Percentiles rank a stretch among this genome's conserved stretches.
Conservation (phyloP, 1,140 invertebrate species). For the Mactra quadrangularis region DNA sequence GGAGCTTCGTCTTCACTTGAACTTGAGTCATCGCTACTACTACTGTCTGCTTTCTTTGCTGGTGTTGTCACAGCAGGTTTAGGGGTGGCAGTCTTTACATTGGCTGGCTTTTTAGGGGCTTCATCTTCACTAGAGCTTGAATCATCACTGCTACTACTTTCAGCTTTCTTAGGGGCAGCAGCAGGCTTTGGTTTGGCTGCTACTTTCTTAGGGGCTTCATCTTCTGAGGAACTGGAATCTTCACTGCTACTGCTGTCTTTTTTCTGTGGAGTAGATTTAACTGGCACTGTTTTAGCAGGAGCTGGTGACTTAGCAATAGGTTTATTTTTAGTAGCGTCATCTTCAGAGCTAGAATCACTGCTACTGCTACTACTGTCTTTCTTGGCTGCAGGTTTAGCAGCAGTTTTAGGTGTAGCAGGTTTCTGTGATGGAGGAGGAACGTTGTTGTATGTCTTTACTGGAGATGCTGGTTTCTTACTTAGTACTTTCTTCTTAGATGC, state of each 20-base stretch:
- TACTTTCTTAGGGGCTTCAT: slow-evolving; percentile 49
- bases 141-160: slow-evolving; percentile 52
- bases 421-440: slow-evolving; percentile 55
- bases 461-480: slow-evolving; percentile 45
- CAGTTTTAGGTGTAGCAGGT: neutral
- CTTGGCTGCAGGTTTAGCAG: slow-evolving; percentile 12
- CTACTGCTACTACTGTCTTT: slow-evolving; percentile 38
- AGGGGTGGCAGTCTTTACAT: slow-evolving; percentile 34
- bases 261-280: slow-evolving; percentile 45
- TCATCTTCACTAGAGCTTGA: slow-evolving; percentile 63
- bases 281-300: slow-evolving; percentile 3
- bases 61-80: slow-evolving; percentile 49
- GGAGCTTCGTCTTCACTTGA: slow-evolving; percentile 54
- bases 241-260: slow-evolving; percentile 58
- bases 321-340: slow-evolving; percentile 47
- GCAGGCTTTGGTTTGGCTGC: slow-evolving; percentile 16
- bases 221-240: slow-evolving; percentile 60
- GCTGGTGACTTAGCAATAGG: slow-evolving; percentile 34
- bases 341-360: slow-evolving; percentile 57
- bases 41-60: slow-evolving; percentile 24
- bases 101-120: slow-evolving; percentile 34
- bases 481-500: slow-evolving; percentile 45
- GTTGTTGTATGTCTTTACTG: slow-evolving; percentile 56
- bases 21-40: slow-evolving; percentile 49
- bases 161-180: slow-evolving; percentile 4